Evolutionary conservation across 1,140 invertebrate genomes (phyloP).

Genomic region (Drosophila funebris): DNA sequence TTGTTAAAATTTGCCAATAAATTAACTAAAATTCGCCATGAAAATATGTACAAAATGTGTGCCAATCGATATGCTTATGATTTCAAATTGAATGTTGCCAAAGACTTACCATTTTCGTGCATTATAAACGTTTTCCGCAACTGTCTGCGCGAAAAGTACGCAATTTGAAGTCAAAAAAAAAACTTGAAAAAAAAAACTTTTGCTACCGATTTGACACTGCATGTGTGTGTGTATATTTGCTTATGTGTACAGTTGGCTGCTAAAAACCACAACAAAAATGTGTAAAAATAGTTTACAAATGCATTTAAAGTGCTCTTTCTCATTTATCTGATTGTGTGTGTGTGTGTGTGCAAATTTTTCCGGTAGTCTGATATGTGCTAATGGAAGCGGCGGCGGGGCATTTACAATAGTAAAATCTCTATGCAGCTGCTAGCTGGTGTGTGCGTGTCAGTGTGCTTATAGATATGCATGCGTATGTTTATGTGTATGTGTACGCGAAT

Average conservation of each 20-base stretch:
- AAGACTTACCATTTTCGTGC: constrained; percentile 25
- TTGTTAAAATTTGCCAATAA: constrained; percentile 57
- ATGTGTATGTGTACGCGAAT: constrained; percentile 53
- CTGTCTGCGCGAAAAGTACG: constrained; percentile 47
- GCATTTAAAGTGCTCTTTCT: constrained; percentile 43
- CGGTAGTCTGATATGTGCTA: constrained; percentile 29
- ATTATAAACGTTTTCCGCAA: constrained; percentile 43
- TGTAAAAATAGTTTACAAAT: constrained; percentile 74
- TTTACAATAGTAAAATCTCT: constrained; percentile 43
- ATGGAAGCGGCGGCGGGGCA: not conserved
- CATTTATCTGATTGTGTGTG: constrained; percentile 7
- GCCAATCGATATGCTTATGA: constrained; percentile 24
- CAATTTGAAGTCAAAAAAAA: constrained; percentile 69
- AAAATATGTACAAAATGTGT: constrained; percentile 58
- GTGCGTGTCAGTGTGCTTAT: constrained; percentile 34
- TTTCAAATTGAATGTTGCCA: constrained; percentile 29
- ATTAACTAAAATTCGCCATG: constrained; percentile 56
- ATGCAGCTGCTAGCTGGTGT: constrained; percentile 36
- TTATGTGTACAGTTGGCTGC: constrained; percentile 66
- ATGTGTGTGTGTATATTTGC: constrained; percentile 20
- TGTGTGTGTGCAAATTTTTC: constrained; percentile 51
- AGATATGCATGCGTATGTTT: not conserved
- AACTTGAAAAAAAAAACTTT: constrained; percentile 47
- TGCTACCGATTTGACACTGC: constrained; percentile 61
- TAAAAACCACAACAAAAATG: constrained; percentile 70